Evolutionary conservation across 2,797 vertebrate species (phyloP), one percentile per base, ranked within the genome.

Genomic region (Sebastes diaconus): DNA sequence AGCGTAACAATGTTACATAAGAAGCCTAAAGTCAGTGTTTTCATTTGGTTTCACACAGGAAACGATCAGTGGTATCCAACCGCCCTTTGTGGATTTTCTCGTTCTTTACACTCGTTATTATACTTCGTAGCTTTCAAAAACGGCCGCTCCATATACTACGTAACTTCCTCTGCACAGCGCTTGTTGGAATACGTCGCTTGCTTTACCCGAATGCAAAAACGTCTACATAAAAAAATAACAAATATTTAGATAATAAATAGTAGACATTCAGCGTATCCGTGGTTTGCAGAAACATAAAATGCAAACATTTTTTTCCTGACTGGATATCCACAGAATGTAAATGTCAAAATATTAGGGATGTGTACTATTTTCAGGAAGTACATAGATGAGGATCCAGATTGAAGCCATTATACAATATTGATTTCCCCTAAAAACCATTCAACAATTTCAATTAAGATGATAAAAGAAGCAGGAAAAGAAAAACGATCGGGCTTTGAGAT

Each of bases 171-270:
- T 46, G 42, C 42, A 18, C 14, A 18, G 3, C 16, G 7, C 18
- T 50, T 20, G 42, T 50, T 20, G 18, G 16, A 50, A 50, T 50
- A 50, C 7, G 18, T 50, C 18, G 6, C 18, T 50, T 50, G 46
- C 42, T 8, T 0, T 46, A 8, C 18, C 46, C 46, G 1, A 50
- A 50, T 50, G 42, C 3, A 50, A 50, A 50, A 50, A 50, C 18
- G 0, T 20, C 42, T 20, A 50, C 18, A 50, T 46, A 46, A 46
- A 50, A 50, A 50, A 50, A 8, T 0, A 20, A 20, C 1, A 20
- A 8, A 50, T 50, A 50, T 20, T 8, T 50, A 20, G 46, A 50
- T 50, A 18, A 50, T 20, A 50, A 50, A 50, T 50, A 50, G 16
- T 50, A 54, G 50, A 54, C 50, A 54, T 54, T 54, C 50, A 54